phyloP scores from a whole-genome alignment of 2,797 vertebrate genomes.

The Spheniscus humboldti region DNA sequence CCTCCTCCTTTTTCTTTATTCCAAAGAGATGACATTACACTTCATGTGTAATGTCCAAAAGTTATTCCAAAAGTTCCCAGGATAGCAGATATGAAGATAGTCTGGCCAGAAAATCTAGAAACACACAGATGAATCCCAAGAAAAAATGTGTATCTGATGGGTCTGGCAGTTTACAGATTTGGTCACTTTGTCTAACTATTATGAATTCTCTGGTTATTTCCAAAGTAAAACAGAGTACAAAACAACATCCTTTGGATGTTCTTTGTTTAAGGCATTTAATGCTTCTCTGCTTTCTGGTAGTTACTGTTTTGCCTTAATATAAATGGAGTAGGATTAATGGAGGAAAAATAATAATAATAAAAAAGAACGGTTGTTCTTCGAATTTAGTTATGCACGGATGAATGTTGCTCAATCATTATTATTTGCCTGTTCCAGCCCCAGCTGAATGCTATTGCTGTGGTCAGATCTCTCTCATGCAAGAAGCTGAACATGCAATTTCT shows the following conservation, averaged over 20 bases:
- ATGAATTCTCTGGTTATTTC: not conserved
- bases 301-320: not conserved
- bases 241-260: not conserved
- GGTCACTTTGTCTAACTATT: not conserved
- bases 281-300: not conserved
- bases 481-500: not conserved
- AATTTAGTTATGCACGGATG: not conserved
- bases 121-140: not conserved
- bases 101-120: constrained; percentile 43
- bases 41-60: constrained; percentile 38
- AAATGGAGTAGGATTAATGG: not conserved
- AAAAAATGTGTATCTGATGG: not conserved
- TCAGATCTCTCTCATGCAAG: not conserved
- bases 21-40: constrained; percentile 49
- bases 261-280: not conserved
- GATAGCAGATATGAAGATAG: constrained; percentile 12
- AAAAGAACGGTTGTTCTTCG: not conserved
- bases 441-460: not conserved
- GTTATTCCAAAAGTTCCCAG: constrained; percentile 41
- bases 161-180: not conserved
- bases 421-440: not conserved
- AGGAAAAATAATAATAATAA: not conserved
- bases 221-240: not conserved
- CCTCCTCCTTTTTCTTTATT: constrained; percentile 30
- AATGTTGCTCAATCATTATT: not conserved